Base-by-base conservation (phyloP, 1,140 invertebrate genomes). In the Formica selysi region DNA sequence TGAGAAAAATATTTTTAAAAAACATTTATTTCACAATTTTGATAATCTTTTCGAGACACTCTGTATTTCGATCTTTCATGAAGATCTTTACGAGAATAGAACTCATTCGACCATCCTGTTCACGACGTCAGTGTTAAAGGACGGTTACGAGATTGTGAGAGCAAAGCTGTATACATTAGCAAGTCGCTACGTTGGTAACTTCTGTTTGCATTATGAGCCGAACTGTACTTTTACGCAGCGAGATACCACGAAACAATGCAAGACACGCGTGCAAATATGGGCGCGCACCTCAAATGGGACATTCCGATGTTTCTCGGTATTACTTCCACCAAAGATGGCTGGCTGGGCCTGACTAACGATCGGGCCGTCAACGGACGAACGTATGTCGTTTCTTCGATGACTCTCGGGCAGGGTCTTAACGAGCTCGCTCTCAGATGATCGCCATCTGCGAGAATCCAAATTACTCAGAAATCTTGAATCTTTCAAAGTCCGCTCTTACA, bases 191-290 rank as follows among this genome's bases (percentile, higher is more conserved):
- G 86, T 57, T 76, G 86, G 76, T 85, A 87, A 90, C 84, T 81
- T 76, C 86, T 90, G 86, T 90, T 90, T 90, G 88, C 89, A 90
- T 92, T 89, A 92, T 87, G 89, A 88, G 73, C 78, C 81, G 74
- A 92, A 92, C 93, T 93, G 92, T 94, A 93, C 93, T 89, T 93
- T 93, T 90, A 91, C 92, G 91, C 90, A 84, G 90, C 90, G 91
- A 94, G 92, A 93, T 94, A 94, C 91, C 90, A 90, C 92, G 93
- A 93, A 94, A 94, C 93, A 94, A 94, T 94, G 93, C 92, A 92
- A 93, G 92, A 93, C 91, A 89, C 91, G 93, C 93, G 93, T 94
- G 93, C 93, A 94, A 94, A 95, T 94, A 94, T 94, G 94, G 94
- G 94, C 92, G 94, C 93, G 93, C 91, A 94, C 92, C 91, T 93